A percentile compares a stretch with the other conserved stretches of the same genome.
Evolutionary conservation across 1,140 invertebrate species (phyloP).

Genomic region (Trichonephila inaurata): DNA sequence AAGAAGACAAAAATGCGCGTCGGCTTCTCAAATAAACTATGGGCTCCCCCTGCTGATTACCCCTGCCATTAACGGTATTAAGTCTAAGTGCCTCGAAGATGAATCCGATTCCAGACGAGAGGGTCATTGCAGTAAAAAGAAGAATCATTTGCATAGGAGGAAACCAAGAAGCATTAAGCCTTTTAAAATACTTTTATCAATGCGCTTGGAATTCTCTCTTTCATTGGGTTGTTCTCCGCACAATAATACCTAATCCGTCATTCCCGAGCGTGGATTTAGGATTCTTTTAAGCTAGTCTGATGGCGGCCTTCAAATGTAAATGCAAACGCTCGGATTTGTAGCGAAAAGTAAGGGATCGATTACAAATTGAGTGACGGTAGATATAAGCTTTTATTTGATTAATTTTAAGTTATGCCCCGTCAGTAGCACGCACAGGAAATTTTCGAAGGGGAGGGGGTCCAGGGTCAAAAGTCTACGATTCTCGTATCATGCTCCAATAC

Average conservation of each 20-base stretch:
- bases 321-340: not conserved
- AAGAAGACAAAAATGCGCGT: not conserved
- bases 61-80: slow-evolving; percentile 48
- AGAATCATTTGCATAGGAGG: slow-evolving; percentile 28
- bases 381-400: not conserved
- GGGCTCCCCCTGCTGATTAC: slow-evolving; percentile 29
- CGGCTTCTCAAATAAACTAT: slow-evolving; percentile 8
- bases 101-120: not conserved
- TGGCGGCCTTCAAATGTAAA: slow-evolving; percentile 50
- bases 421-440: no score
- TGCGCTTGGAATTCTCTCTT: slow-evolving; percentile 10
- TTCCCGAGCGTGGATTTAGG: not conserved
- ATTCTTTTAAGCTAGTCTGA: slow-evolving; percentile 1
- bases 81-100: slow-evolving; percentile 37
- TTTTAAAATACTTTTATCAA: slow-evolving; percentile 58
- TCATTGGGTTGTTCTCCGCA: slow-evolving; percentile 6
- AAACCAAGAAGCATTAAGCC: slow-evolving; percentile 19
- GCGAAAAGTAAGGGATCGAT: not conserved
- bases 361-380: not conserved
- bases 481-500: no score
- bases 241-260: slow-evolving; percentile 61
- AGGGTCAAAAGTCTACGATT: no score
- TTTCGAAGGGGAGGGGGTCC: no score
- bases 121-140: not conserved
- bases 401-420: no score